Conservation (phyloP, 2,113 vertebrate species). For the Chaetops frenatus region DNA sequence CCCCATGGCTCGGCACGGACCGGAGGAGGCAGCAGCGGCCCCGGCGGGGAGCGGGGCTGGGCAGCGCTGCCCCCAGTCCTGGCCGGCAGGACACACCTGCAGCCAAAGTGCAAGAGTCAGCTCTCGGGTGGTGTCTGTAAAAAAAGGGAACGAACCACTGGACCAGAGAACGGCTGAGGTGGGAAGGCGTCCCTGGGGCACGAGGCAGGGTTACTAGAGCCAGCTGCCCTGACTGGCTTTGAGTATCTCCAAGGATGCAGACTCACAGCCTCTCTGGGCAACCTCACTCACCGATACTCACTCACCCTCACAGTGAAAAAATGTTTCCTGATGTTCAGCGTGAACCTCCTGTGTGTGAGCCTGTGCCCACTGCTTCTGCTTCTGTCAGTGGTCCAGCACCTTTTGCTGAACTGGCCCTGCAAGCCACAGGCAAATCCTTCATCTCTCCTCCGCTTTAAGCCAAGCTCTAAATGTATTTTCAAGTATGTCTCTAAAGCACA, state of each 20-base stretch:
- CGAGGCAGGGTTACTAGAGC: background rate
- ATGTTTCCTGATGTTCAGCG: background rate
- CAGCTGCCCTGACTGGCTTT: background rate
- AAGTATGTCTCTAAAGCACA: background rate
- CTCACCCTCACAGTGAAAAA: background rate
- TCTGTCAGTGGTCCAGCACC: background rate
- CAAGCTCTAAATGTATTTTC: background rate
- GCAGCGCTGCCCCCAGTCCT: fast-evolving
- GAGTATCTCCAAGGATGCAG: background rate
- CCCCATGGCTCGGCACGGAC: fast-evolving
- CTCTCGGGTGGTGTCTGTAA: fast-evolving
- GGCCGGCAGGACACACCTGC: background rate
- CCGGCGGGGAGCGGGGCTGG: background rate
- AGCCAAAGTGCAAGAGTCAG: fast-evolving
- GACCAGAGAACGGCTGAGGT: no score
- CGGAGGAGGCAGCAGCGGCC: background rate
- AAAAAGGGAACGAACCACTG: background rate
- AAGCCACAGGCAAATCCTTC: background rate
- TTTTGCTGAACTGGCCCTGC: background rate
- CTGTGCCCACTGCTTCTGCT: no score
- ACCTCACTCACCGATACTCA: background rate
- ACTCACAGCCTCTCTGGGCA: background rate
- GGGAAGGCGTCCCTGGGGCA: background rate
- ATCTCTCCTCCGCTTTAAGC: background rate
- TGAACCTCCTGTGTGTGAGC: background rate